A percentile compares a stretch with the other conserved stretches of the same genome.
phyloP scores from a whole-genome alignment of 2,113 vertebrate genomes.

The Erythrolamprus reginae region DNA sequence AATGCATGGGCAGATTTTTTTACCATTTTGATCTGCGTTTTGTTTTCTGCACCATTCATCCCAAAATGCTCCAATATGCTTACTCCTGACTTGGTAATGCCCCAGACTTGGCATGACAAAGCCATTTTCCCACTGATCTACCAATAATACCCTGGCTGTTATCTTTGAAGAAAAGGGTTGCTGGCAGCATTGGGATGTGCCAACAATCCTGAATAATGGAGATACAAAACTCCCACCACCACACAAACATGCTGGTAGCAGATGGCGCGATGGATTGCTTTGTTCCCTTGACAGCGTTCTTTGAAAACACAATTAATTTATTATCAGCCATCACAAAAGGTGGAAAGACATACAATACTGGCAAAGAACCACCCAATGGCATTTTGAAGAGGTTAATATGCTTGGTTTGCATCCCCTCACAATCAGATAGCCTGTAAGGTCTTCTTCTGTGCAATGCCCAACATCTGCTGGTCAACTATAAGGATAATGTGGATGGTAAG shows the following conservation, averaged over 20 bases:
- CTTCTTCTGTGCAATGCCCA: neutral
- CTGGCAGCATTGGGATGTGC: neutral
- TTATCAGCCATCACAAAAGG: conserved; percentile 9
- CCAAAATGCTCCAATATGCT: neutral
- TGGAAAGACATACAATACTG: neutral
- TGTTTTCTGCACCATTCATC: neutral
- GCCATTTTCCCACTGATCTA: neutral
- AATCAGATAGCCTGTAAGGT: neutral
- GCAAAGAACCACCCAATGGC: neutral
- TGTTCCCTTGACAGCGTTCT: conserved; percentile 37
- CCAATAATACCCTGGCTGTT: accelerated
- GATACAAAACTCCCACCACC: neutral
- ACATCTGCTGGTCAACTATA: neutral
- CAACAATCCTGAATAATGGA: neutral
- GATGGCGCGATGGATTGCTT: conserved; percentile 49
- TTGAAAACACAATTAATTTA: conserved; percentile 18
- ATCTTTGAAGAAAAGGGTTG: accelerated
- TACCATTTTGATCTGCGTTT: neutral
- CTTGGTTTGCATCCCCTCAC: neutral
- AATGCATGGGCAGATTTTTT: neutral
- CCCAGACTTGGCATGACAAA: neutral
- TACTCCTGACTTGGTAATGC: neutral
- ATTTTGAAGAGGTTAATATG: neutral
- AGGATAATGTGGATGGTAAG: accelerated
- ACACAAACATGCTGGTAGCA: conserved; percentile 24